Conservation (phyloP, 2,113 vertebrate genomes). For the Lophochroa leadbeateri region DNA sequence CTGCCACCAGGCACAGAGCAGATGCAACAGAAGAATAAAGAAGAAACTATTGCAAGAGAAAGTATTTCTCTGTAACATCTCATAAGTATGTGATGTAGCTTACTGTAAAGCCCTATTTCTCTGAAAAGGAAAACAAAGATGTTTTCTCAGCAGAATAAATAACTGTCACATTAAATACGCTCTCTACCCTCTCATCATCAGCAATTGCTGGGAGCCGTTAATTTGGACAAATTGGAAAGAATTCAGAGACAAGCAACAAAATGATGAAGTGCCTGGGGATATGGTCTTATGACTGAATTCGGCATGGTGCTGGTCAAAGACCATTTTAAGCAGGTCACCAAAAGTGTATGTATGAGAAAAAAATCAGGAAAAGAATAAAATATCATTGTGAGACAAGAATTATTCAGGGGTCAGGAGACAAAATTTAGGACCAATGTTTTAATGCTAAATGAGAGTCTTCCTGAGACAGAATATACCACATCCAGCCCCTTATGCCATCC, state of each 20-base stretch:
- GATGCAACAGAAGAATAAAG: neutral
- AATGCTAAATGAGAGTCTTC: neutral
- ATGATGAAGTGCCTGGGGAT: neutral
- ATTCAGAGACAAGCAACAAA: neutral
- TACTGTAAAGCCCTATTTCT: neutral
- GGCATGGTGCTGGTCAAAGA: rapidly evolving
- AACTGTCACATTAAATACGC: neutral
- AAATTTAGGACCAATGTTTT: neutral
- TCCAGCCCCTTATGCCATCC: neutral
- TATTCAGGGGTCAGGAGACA: neutral
- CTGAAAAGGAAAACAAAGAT: neutral
- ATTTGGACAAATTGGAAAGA: neutral
- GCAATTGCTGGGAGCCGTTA: neutral
- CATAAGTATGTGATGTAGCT: neutral
- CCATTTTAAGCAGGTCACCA: neutral
- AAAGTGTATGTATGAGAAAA: neutral
- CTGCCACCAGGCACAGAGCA: neutral
- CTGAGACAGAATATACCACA: neutral
- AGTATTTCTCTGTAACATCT: neutral
- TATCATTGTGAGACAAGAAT: neutral
- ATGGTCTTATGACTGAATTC: neutral
- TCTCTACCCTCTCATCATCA: neutral
- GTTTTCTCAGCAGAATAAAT: neutral
- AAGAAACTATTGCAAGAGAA: neutral
- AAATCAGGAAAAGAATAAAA: neutral